Evolutionary conservation across 2,888 invertebrate species (phyloP).

Genomic region (Helicoverpa assulta): DNA sequence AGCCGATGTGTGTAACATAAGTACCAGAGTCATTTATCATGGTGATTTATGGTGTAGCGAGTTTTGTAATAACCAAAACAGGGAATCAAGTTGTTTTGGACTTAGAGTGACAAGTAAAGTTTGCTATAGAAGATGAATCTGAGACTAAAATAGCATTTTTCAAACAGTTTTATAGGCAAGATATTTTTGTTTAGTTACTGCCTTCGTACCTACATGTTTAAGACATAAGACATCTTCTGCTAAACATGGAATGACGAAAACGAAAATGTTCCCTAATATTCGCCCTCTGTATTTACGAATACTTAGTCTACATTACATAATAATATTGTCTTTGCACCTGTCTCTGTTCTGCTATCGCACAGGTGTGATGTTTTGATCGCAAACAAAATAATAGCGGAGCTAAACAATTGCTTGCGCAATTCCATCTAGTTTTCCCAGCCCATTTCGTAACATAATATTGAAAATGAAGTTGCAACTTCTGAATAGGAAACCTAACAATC

Average conservation of each 20-base stretch:
- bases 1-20: slow-evolving; percentile 32
- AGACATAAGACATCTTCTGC: too few relatives aligned
- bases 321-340: too few relatives aligned
- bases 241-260: too few relatives aligned
- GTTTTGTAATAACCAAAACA: slow-evolving; percentile 38
- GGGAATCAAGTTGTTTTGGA: slow-evolving; percentile 10
- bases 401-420: background rate
- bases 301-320: too few relatives aligned
- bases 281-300: too few relatives aligned
- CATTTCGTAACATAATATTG: background rate
- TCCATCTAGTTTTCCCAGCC: background rate
- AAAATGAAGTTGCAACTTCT: slow-evolving; percentile 23
- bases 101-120: background rate
- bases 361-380: too few relatives aligned
- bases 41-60: slow-evolving; percentile 48
- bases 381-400: background rate
- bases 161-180: background rate
- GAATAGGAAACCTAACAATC: slow-evolving; percentile 14
- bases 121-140: background rate
- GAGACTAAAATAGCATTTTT: too few relatives aligned
- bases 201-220: too few relatives aligned
- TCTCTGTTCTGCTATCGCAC: too few relatives aligned
- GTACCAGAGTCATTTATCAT: slow-evolving; percentile 51
- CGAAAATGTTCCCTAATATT: too few relatives aligned
- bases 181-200: too few relatives aligned